Conservation (phyloP, 2,797 vertebrate genomes). For the Sphenodon punctatus region DNA sequence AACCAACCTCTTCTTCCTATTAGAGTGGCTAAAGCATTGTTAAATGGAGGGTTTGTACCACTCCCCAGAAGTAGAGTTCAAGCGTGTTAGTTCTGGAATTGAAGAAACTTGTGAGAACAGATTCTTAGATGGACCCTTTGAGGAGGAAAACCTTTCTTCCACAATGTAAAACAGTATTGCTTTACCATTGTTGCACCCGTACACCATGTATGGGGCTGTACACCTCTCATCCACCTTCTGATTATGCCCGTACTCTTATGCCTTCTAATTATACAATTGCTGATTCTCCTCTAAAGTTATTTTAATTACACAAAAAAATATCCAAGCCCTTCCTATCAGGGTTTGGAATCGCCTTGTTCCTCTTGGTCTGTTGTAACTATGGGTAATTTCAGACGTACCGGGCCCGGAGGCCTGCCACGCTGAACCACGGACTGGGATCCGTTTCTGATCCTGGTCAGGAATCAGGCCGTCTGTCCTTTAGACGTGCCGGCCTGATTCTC, state of each 20-base stretch:
- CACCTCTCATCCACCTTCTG: neutral
- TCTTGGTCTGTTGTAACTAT: neutral
- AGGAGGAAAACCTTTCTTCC: neutral
- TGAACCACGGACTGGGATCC: too few relatives aligned
- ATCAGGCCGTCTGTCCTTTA: too few relatives aligned
- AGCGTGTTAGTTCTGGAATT: too few relatives aligned
- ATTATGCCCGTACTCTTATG: neutral
- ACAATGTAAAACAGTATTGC: neutral
- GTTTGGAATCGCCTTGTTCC: neutral
- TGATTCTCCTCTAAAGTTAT: neutral
- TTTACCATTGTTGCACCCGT: neutral
- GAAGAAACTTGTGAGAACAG: neutral
- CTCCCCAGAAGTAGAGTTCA: too few relatives aligned
- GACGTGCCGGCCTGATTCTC: too few relatives aligned
- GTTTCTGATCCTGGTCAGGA: too few relatives aligned
- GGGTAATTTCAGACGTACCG: too few relatives aligned
- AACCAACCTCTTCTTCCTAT: too few relatives aligned
- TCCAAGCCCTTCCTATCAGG: neutral
- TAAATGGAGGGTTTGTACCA: too few relatives aligned
- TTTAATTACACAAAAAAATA: neutral
- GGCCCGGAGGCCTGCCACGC: too few relatives aligned
- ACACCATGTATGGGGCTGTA: accelerated
- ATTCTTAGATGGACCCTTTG: neutral
- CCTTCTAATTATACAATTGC: accelerated
- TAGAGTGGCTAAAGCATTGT: too few relatives aligned